Evolutionary conservation across 1,140 invertebrate genomes (phyloP), one percentile per base, ranked within the genome.

Genomic region (Pogonognathellus flavescens): DNA sequence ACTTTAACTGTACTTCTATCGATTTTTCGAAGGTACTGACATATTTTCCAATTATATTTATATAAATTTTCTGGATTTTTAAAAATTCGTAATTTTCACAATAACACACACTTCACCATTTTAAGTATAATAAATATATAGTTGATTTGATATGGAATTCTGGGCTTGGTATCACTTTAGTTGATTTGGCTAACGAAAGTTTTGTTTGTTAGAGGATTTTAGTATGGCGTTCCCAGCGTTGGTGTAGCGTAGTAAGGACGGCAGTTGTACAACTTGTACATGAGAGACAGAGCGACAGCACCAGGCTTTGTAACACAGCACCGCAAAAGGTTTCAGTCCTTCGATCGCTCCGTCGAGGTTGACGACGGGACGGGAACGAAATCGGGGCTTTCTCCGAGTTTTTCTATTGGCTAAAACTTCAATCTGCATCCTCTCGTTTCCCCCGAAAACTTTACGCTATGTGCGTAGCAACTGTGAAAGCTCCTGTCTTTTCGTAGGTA

Each of bases 101-200:
- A 6, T 41, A 41, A 41, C 31, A 41, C 31, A 50, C 70, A 76
- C 70, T 76, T 16, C 70, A 76, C 70, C 49, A 50, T 76, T 76
- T 76, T 76, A 14, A 14, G 70, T 76, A 49, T 41, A 41, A 41
- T 41, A 41, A 41, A 41, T 49, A 76, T 76, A 50, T 76, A 31
- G 70, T 76, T 41, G 70, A 76, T 49, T 66, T 66, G 62, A 25
- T 25, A 25, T 25, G 25, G 31, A 76, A n/a, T 76, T 76, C 31
- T 49, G 41, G 41, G 41, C 41, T 76, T 76, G 25, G 41, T 76
- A 76, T 76, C 70, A 76, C 70, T 76, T 76, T 31, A 76, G 70
- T 76, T 76, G 70, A 76, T 76, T 76, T 76, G 31, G 25, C 70
- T 76, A 76, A 76, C 70, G 70, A 76, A 76, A 76, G 70, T 76